These are phyloP conservation scores for Turdus rufiventris DNA, from an alignment of 2,113 vertebrate species.

Conservation along the genomic window DNA sequence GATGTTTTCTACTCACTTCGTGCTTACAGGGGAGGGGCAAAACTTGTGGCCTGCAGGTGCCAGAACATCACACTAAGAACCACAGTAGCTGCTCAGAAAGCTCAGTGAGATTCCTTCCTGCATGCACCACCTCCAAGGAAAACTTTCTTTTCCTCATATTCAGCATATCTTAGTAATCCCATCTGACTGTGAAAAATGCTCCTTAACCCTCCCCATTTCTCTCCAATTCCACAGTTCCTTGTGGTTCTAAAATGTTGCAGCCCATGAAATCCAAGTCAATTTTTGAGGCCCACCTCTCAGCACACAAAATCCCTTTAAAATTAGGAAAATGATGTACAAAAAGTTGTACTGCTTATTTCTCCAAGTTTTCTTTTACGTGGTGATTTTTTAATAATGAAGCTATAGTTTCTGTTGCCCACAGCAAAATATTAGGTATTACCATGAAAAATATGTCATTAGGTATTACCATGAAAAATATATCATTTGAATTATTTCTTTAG, in stretches of 20 bases:
- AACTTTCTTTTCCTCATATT: neutral
- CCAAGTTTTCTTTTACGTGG: neutral
- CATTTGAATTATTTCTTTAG: neutral
- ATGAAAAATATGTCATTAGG: neutral
- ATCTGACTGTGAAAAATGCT: neutral
- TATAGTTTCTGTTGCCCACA: neutral
- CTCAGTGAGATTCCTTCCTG: neutral
- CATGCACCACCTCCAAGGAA: neutral
- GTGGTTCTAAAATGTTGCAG: neutral
- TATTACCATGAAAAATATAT: neutral
- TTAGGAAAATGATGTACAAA: neutral
- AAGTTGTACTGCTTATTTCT: neutral
- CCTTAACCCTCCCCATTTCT: neutral
- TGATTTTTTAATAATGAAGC: neutral
- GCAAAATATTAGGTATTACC: neutral
- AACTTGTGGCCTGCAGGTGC: neutral
- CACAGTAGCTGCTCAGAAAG: fast-evolving
- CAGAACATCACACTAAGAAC: neutral
- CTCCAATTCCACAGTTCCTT: neutral
- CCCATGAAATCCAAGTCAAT: neutral
- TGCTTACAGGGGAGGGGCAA: neutral
- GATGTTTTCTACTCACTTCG: neutral
- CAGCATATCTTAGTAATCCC: neutral
- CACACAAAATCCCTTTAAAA: neutral
- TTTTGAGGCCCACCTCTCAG: neutral